Evolutionary conservation across 2,797 vertebrate species (phyloP), one percentile per base, ranked within the genome.

Genomic region (Amphiprion clarkii): DNA sequence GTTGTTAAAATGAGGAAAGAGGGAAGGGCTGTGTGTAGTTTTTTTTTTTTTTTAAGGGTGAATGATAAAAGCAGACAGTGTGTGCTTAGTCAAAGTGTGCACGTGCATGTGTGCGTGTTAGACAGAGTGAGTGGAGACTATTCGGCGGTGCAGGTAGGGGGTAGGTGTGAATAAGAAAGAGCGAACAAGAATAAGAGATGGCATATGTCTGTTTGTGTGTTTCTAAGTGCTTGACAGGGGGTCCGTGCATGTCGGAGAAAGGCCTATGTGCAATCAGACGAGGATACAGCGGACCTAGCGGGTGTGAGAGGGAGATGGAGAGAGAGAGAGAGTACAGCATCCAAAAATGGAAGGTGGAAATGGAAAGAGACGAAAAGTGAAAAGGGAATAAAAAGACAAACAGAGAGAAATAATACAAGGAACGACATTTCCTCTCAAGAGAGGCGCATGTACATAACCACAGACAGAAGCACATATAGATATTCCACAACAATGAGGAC

Each of bases 241-340:
- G 80, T 69, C 55, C 39, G 68, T 53, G 60, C 69, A 80, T 81
- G 74, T 84, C 42, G 0, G 59, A 68, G 55, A 66, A 61, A 25
- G 39, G n/a, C 66, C 40, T 29, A 17, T 55, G 68, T 83, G 83
- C 84, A 88, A 83, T 86, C 86, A 85, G 73, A 76, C 62, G 69
- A 84, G 61, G 27, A 61, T 27, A 31, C 56, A 42, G 19, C 31
- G 68, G 42, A 42, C 36, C 31, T 66, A 17, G 64, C 54, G n/a
- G 69, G 60, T 67, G 73, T 12, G 48, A 31, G 52, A 25, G 33
- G 1, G 52, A 67, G 17, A 58, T 1, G 16, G 55, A 21, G 4
- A n/a, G 36, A 59, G 33, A 48, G 53, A 40, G 27, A 23, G 9
- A 57, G 46, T 9, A 8, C 46, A 48, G 7, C 33, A 31, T 31